Evolutionary conservation across 92 coral and sea anemone genomes (phyloP).

Genomic region (Blastomussa wellsi): DNA sequence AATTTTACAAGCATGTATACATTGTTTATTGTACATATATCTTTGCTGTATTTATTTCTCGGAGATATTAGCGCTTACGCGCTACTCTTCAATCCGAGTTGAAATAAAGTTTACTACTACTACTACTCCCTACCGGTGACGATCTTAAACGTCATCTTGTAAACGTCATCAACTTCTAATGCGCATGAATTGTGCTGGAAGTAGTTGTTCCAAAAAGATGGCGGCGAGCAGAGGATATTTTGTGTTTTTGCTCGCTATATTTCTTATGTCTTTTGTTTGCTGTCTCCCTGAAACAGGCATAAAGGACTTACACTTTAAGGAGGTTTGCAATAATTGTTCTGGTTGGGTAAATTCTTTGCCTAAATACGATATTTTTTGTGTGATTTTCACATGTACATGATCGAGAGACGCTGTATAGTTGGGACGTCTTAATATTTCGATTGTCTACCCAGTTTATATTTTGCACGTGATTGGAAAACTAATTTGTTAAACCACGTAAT

Average conservation of each 20-base stretch:
- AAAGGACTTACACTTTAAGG: constrained; percentile 46
- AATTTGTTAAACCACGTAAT: background rate
- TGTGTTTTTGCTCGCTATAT: constrained; percentile 39
- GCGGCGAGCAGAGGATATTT: constrained; percentile 64
- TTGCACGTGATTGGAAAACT: background rate
- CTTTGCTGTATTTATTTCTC: too few relatives aligned
- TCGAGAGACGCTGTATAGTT: background rate
- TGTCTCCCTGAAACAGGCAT: constrained; percentile 83
- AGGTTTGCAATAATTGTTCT: constrained; percentile 36
- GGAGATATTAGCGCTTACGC: too few relatives aligned
- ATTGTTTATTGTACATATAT: too few relatives aligned
- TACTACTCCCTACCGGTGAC: background rate
- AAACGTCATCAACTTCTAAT: constrained; percentile 61
- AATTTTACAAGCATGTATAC: too few relatives aligned
- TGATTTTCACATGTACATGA: background rate
- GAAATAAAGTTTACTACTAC: too few relatives aligned
- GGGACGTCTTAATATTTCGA: background rate
- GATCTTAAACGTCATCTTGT: constrained; percentile 43
- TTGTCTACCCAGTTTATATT: background rate
- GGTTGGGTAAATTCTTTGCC: background rate
- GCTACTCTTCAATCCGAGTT: too few relatives aligned
- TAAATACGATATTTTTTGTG: background rate
- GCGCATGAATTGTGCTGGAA: constrained; percentile 13
- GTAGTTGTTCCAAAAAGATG: constrained; percentile 60
- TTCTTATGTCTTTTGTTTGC: constrained; percentile 35